A percentile compares a stretch with the other conserved stretches of the same genome.
Evolutionary conservation across 2,888 invertebrate species (phyloP).

Genomic region (Drosophila rubida): DNA sequence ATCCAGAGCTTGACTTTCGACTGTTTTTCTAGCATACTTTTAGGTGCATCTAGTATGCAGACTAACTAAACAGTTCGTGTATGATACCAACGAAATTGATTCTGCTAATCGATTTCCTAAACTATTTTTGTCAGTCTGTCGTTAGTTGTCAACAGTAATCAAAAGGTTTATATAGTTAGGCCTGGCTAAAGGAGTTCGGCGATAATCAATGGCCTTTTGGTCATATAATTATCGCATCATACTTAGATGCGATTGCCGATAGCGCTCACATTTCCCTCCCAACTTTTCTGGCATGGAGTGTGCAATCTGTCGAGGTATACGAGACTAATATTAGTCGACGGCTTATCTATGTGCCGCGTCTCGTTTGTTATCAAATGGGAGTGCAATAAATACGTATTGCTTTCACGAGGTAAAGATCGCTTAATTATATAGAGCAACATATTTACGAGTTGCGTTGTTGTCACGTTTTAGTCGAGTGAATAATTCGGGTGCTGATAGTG

Average conservation of each 20-base stretch:
- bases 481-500: not conserved
- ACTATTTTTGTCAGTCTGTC: not conserved
- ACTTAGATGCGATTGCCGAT: conserved; percentile 29
- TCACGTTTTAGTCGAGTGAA: conserved; percentile 63
- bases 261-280: conserved; percentile 23
- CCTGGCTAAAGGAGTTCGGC: not conserved
- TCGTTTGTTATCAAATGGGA: conserved; percentile 29
- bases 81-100: no score
- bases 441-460: conserved; percentile 10
- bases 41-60: not conserved
- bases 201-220: conserved; percentile 1
- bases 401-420: conserved; percentile 2
- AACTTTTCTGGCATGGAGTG: not conserved
- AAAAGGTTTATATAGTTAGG: not conserved
- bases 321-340: conserved; percentile 12
- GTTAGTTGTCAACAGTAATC: conserved; percentile 3
- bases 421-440: conserved; percentile 20
- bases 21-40: not conserved
- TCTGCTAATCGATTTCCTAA: not conserved
- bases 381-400: conserved; percentile 15
- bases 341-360: conserved; percentile 41
- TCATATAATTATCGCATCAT: conserved; percentile 16
- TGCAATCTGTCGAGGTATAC: conserved; percentile 3
- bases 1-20: not conserved
- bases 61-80: not conserved